These are phyloP conservation scores for Indicator indicator DNA, from an alignment of 2,113 vertebrate species.

Conservation along the genomic window DNA sequence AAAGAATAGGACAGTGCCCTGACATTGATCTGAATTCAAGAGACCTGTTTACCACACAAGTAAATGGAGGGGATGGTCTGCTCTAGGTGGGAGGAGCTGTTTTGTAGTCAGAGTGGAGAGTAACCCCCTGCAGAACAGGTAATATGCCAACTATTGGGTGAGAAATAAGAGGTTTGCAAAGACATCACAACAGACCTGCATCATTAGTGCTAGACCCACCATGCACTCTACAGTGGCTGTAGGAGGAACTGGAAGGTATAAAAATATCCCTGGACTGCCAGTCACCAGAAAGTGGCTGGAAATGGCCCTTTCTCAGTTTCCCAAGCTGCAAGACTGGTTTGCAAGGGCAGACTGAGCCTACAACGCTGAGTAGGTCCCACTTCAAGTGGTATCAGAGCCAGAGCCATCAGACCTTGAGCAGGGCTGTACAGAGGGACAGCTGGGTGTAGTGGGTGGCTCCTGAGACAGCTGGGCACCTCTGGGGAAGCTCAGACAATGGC, in stretches of 20 bases:
- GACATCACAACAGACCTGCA: rapidly evolving
- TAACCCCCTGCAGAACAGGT: background rate
- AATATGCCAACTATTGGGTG: background rate
- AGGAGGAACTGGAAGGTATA: background rate
- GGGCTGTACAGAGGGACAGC: background rate
- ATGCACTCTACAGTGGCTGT: background rate
- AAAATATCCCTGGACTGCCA: background rate
- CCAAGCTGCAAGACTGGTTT: background rate
- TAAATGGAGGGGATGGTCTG: background rate
- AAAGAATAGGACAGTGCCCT: background rate
- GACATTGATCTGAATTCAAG: background rate
- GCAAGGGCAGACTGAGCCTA: background rate
- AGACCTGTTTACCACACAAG: background rate
- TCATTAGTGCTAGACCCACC: background rate
- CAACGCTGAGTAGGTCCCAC: background rate
- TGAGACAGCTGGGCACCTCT: background rate
- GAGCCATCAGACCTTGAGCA: background rate
- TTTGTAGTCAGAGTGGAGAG: background rate
- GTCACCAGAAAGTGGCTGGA: background rate
- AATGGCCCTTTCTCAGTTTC: background rate
- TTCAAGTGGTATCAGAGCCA: background rate
- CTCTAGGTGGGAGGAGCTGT: background rate
- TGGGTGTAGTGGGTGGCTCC: background rate
- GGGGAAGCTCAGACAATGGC: background rate
- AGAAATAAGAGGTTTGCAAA: background rate